Evolutionary conservation across 2,113 vertebrate genomes (phyloP).

Genomic region (Rissa tridactyla): DNA sequence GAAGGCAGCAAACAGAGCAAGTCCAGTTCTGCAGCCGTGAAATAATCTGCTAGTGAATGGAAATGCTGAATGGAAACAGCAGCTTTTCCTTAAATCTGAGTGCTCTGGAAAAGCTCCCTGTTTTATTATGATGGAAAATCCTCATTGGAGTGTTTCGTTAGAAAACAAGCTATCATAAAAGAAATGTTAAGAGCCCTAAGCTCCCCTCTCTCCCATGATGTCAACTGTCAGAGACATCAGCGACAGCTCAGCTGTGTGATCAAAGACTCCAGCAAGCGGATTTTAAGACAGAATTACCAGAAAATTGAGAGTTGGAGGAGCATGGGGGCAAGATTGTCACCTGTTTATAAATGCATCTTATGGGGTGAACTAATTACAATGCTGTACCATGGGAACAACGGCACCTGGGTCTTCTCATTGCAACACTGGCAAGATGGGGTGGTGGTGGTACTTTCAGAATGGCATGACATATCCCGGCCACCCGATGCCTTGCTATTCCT

Average conservation of each 20-base stretch:
- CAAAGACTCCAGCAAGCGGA: conserved; percentile 7
- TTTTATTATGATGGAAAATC: conserved; percentile 34
- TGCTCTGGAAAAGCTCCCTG: conserved; percentile 18
- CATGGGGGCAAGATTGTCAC: not conserved
- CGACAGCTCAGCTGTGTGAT: conserved; percentile 22
- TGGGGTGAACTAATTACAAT: not conserved
- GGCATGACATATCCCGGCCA: not conserved
- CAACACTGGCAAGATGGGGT: not conserved
- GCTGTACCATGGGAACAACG: not conserved
- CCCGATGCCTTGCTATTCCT: not conserved
- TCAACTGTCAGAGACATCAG: conserved; percentile 45
- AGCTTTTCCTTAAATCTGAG: conserved; percentile 25
- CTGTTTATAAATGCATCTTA: not conserved
- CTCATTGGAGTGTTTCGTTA: not conserved
- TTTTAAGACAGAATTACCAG: conserved; percentile 46
- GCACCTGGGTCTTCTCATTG: not conserved
- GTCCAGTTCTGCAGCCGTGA: not conserved
- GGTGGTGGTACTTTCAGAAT: not conserved
- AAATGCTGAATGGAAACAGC: not conserved
- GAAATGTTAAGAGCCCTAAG: conserved; percentile 48
- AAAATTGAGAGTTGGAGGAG: not conserved
- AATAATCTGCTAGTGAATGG: conserved; percentile 13
- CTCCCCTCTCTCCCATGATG: conserved; percentile 46
- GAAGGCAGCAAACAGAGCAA: not conserved
- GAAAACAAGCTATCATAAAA: conserved; percentile 55